These are phyloP conservation scores for Holothuria glaberrima DNA, from an alignment of 35 echinoderm and acorn worm species.

Conservation along the genomic window DNA sequence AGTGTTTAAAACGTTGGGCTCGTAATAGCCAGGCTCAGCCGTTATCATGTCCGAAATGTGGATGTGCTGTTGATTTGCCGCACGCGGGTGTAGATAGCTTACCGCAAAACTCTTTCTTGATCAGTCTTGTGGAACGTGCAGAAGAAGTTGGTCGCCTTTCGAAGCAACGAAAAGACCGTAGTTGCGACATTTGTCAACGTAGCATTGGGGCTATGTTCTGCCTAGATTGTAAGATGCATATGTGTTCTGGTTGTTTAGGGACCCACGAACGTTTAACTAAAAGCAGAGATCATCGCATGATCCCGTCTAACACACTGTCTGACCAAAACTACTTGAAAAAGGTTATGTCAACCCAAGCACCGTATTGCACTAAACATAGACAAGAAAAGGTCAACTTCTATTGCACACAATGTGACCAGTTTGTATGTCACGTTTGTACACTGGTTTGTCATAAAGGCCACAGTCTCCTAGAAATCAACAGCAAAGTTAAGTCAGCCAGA, in stretches of 20 bases:
- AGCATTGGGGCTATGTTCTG: background rate
- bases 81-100: slow-evolving; percentile 1
- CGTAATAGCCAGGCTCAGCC: background rate
- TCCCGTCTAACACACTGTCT: background rate
- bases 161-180: background rate
- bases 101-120: background rate
- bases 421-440: slow-evolving; percentile 9
- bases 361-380: background rate
- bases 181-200: background rate
- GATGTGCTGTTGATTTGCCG: background rate
- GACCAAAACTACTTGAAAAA: background rate
- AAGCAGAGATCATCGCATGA: background rate
- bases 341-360: background rate
- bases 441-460: slow-evolving; percentile 3
- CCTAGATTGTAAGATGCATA: background rate
- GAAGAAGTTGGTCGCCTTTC: background rate
- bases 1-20: background rate
- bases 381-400: background rate
- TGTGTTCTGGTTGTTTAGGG: background rate
- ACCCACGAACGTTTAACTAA: background rate
- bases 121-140: background rate
- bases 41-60: slow-evolving; percentile 41
- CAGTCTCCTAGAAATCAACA: background rate
- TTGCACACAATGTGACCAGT: background rate
- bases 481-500: background rate